phyloP scores from a whole-genome alignment of 2,113 vertebrate genomes.

The zebrafish (Danio rerio) region DNA sequence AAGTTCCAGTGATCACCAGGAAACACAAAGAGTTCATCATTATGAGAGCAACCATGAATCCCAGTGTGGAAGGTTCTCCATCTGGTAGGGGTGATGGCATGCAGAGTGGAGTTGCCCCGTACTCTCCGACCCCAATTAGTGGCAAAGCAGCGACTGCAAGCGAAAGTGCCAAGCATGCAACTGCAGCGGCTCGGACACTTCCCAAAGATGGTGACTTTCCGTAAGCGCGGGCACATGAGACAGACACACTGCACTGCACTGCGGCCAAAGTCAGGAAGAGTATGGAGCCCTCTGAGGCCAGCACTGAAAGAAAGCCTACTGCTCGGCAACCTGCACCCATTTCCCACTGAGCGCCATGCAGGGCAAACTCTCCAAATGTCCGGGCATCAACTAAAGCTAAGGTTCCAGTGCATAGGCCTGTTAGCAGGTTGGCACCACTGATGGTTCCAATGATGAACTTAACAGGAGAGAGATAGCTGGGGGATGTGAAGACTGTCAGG shows the following conservation, averaged over 20 bases:
- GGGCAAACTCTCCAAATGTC: constrained; percentile 86
- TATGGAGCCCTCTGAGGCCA: constrained; percentile 88
- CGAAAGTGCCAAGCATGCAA: constrained; percentile 84
- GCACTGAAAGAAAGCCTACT: constrained; percentile 88
- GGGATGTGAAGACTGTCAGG: constrained; percentile 82
- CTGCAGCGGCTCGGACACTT: constrained; percentile 79
- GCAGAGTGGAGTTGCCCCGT: constrained; percentile 91
- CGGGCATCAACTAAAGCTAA: constrained; percentile 85
- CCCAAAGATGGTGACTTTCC: constrained; percentile 81
- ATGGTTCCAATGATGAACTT: constrained; percentile 89
- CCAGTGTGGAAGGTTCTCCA: constrained; percentile 76
- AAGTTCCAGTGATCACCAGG: constrained; percentile 86
- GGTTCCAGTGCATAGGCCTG: constrained; percentile 84
- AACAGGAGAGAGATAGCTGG: constrained; percentile 83
- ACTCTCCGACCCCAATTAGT: constrained; percentile 85
- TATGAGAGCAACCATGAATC: constrained; percentile 80
- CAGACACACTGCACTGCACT: constrained; percentile 85
- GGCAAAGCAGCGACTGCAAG: constrained; percentile 82
- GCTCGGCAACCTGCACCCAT: constrained; percentile 83
- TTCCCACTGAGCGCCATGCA: constrained; percentile 89
- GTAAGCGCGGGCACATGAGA: constrained; percentile 79
- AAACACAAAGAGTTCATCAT: constrained; percentile 87
- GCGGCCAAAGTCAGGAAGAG: constrained; percentile 88
- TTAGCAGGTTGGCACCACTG: constrained; percentile 87
- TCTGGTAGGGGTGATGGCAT: constrained; percentile 84